Conservation (phyloP, 92 coral and sea anemone species). For the Porites cylindrica region DNA sequence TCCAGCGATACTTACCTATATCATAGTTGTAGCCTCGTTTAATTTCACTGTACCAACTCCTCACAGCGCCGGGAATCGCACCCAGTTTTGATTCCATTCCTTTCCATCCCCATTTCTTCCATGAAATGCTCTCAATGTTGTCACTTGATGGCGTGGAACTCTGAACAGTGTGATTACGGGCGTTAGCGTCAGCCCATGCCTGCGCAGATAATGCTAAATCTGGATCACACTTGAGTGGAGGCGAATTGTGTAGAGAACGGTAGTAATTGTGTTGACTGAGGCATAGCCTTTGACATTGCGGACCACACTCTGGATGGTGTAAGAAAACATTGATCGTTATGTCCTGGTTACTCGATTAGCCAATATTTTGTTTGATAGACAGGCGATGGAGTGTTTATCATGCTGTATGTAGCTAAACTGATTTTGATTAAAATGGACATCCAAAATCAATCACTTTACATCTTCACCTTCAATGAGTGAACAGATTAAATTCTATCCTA, state of each 20-base stretch:
- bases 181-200: conserved; percentile 72
- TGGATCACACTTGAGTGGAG: conserved; percentile 79
- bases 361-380: neutral
- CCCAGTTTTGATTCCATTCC: conserved; percentile 52
- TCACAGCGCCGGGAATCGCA: conserved; percentile 71
- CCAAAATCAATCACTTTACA: no score
- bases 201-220: conserved; percentile 82
- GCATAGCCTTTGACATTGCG: conserved; percentile 76
- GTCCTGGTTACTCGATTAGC: no score
- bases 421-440: no score
- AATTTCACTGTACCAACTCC: conserved; percentile 74
- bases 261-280: conserved; percentile 80
- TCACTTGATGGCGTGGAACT: conserved; percentile 39
- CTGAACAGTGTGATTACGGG: conserved; percentile 36
- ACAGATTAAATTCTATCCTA: no score
- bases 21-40: conserved; percentile 3
- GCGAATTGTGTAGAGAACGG: conserved; percentile 73
- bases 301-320: conserved; percentile 63
- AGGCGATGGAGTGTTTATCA: no score
- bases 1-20: neutral
- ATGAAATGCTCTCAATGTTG: conserved; percentile 68
- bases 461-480: no score
- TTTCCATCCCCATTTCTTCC: conserved; percentile 81
- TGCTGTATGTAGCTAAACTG: no score
- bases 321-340: neutral